phyloP scores from a whole-genome alignment of 1,140 invertebrate genomes.

The Mamestra configurata region DNA sequence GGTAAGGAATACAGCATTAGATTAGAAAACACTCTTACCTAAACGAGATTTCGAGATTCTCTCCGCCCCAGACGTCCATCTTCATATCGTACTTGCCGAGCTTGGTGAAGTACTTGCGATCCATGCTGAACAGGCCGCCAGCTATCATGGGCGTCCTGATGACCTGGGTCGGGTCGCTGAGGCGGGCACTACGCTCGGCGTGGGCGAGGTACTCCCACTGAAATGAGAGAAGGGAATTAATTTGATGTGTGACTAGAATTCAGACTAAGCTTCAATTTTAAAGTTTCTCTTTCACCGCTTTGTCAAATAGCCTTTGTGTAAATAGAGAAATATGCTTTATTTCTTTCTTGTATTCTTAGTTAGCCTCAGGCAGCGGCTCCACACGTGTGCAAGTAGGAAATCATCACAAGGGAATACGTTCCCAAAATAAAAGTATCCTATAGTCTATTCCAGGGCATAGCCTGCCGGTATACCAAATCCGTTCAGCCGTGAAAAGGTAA shows the following conservation, averaged over 20 bases:
- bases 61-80: constrained; percentile 97
- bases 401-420: too few relatives aligned
- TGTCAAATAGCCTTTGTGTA: too few relatives aligned
- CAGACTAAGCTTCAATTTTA: neutral
- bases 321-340: too few relatives aligned
- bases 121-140: constrained; percentile 97
- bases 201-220: constrained; percentile 98
- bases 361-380: too few relatives aligned
- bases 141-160: constrained; percentile 98
- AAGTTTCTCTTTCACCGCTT: too few relatives aligned
- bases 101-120: constrained; percentile 96
- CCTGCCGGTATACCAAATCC: too few relatives aligned
- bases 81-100: constrained; percentile 98
- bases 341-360: too few relatives aligned
- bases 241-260: too few relatives aligned
- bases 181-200: constrained; percentile 92
- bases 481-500: too few relatives aligned
- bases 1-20: neutral
- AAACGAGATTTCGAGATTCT: constrained; percentile 89
- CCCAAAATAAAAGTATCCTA: too few relatives aligned
- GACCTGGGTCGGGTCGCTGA: constrained; percentile 94
- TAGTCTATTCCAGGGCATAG: too few relatives aligned
- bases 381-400: too few relatives aligned
- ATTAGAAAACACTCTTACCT: constrained; percentile 64
- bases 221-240: constrained; percentile 47